Evolutionary conservation across 1,140 invertebrate species (phyloP), one percentile per base, ranked within the genome.

Genomic region (Wasmannia auropunctata): DNA sequence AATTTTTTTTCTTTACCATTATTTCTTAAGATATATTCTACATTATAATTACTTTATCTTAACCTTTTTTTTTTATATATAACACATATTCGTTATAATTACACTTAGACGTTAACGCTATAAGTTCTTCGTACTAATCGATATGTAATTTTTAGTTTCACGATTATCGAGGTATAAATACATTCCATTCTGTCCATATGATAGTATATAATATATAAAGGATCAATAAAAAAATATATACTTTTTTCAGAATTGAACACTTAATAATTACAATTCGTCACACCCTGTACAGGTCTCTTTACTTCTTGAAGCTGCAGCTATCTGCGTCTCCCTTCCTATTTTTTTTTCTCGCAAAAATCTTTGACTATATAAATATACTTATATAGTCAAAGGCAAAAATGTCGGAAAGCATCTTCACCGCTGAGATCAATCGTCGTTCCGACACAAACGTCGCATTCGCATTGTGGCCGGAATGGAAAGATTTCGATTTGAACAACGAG

Each of bases 191-290:
- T 85, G 60, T 85, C 86, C 74, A 80, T 89, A 90, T 72, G 79
- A 86, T 85, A 80, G 87, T 90, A 70, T 90, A 90, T 85, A 84
- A 89, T 90, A 87, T 89, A 86, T 74, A 89, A 70, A 90, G 80
- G 83, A 76, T 80, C 77, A 90, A 90, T 90, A 89, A 89, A 89
- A 77, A 89, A 14, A 84, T 88, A 77, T 90, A 87, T 89, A 90
- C 88, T 86, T 90, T 90, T 90, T 90, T 40, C 85, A 90, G 16
- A 89, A 60, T 51, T 37, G 19, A 5, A 0, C 14, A 10, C n/a
- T n/a, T 77, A 16, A 67, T 46, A 67, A n/a, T 43, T 25, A 8
- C 22, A 58, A 43, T 37, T 31, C 2, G 6, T 22, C 22, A 37
- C 34, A 25, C 60, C 31, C 58, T 34, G 0, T 34, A 63, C 2